Percentiles rank a stretch among this genome's conserved stretches.
These are phyloP conservation scores for Drosophila pandora DNA, from an alignment of 1,140 invertebrate genomes.

Conservation along the genomic window DNA sequence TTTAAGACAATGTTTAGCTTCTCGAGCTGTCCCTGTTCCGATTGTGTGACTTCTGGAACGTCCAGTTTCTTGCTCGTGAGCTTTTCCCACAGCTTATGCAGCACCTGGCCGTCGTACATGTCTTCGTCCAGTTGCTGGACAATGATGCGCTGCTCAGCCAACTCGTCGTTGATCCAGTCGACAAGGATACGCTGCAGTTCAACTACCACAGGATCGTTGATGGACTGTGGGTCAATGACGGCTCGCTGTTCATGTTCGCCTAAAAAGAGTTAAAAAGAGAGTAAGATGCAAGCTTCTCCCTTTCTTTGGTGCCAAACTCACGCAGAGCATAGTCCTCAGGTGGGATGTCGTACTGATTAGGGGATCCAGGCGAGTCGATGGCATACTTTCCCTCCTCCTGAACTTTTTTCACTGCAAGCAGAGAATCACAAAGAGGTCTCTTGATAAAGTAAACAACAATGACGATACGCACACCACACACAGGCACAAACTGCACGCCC, in stretches of 20 bases:
- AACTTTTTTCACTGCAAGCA: conserved; percentile 93
- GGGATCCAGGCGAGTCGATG: conserved; percentile 96
- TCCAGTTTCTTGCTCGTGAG: conserved; percentile 95
- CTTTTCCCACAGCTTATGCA: conserved; percentile 98
- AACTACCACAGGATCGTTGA: conserved; percentile 93
- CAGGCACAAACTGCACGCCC: neutral
- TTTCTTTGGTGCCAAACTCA: conserved; percentile 84
- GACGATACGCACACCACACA: conserved; percentile 52
- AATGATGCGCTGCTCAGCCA: conserved; percentile 98
- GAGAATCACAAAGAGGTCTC: neutral
- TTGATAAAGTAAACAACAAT: conserved; percentile 47
- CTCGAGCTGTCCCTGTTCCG: conserved; percentile 98
- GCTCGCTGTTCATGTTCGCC: conserved; percentile 98
- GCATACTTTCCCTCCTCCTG: conserved; percentile 98
- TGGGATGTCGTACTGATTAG: conserved; percentile 92
- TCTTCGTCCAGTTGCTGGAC: conserved; percentile 99
- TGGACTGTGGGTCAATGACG: conserved; percentile 95
- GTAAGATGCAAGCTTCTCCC: neutral
- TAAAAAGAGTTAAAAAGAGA: conserved; percentile 64
- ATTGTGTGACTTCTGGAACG: conserved; percentile 99
- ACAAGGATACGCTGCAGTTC: conserved; percentile 95
- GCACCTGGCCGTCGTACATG: conserved; percentile 97
- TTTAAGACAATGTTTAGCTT: conserved; percentile 95
- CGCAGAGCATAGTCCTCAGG: conserved; percentile 96
- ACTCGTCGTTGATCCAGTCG: conserved; percentile 99